phyloP scores from a whole-genome alignment of 2,888 invertebrate genomes.

The Terebella lapidaria region DNA sequence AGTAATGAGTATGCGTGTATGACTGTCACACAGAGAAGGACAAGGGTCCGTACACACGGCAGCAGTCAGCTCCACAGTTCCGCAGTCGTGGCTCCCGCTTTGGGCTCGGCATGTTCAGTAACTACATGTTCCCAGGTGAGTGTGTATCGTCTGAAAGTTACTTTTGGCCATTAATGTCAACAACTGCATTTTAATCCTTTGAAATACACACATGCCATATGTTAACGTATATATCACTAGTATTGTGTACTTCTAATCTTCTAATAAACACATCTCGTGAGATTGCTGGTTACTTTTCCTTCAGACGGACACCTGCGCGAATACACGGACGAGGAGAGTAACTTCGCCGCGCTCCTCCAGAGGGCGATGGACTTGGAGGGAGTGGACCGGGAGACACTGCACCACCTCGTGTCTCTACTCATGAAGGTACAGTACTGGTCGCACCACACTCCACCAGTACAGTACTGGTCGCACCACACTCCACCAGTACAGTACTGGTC shows the following conservation, averaged over 20 bases:
- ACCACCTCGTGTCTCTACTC: constrained; percentile 85
- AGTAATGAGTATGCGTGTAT: no score
- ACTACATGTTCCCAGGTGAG: constrained; percentile 52
- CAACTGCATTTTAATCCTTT: no score
- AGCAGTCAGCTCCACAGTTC: constrained; percentile 91
- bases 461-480: no score
- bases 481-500: no score
- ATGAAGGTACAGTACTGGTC: no score
- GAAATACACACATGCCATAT: no score
- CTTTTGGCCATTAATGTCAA: no score
- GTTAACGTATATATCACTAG: no score
- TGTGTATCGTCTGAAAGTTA: background rate
- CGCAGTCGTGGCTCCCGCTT: constrained; percentile 48
- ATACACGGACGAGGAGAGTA: constrained; percentile 75
- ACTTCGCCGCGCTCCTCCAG: constrained; percentile 74
- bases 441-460: no score
- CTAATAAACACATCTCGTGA: no score
- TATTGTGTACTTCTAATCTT: no score
- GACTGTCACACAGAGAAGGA: constrained; percentile 1
- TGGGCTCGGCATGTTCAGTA: constrained; percentile 49
- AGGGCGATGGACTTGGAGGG: constrained; percentile 89
- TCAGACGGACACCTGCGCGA: constrained; percentile 64
- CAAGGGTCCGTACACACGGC: constrained; percentile 58
- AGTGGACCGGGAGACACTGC: constrained; percentile 90
- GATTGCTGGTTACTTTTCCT: background rate